Evolutionary conservation across 2,797 vertebrate species (phyloP).

Genomic region (Acanthurus leucopareius): DNA sequence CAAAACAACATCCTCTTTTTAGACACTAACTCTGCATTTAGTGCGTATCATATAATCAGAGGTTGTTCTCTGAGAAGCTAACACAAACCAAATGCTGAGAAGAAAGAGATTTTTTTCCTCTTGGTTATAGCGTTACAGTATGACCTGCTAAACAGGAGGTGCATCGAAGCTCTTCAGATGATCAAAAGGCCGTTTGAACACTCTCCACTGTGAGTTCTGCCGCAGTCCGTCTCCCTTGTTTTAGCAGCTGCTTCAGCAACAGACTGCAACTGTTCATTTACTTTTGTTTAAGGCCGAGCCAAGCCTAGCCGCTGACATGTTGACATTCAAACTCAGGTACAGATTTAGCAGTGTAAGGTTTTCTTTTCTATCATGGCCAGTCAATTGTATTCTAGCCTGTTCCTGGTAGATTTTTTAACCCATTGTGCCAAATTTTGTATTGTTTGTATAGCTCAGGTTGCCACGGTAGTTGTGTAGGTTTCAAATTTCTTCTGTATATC

Average conservation of each 20-base stretch:
- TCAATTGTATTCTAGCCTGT: slow-evolving; percentile 15
- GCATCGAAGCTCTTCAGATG: slow-evolving; percentile 11
- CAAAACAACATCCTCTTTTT: not conserved
- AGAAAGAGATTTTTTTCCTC: not conserved
- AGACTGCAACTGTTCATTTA: slow-evolving; percentile 1
- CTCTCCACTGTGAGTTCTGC: slow-evolving; percentile 21
- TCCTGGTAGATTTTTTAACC: slow-evolving; percentile 29
- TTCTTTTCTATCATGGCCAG: slow-evolving; percentile 24
- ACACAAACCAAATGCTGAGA: not conserved
- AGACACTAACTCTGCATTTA: not conserved
- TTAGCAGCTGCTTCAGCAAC: slow-evolving; percentile 22
- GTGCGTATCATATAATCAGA: not conserved
- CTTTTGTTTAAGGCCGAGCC: not conserved
- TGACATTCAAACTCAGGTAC: slow-evolving; percentile 62
- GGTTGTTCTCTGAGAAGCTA: not conserved
- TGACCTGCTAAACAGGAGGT: not conserved
- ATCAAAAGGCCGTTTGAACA: slow-evolving; percentile 19
- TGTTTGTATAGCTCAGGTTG: slow-evolving; percentile 12
- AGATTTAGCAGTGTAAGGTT: slow-evolving; percentile 1
- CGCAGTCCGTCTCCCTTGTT: not conserved
- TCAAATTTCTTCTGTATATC: slow-evolving; percentile 22
- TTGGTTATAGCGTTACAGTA: not conserved
- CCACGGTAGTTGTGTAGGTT: slow-evolving; percentile 33
- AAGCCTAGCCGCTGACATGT: slow-evolving; percentile 23
- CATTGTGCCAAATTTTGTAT: slow-evolving; percentile 38